A percentile compares a stretch with the other conserved stretches of the same genome.
These are phyloP conservation scores for Tachuris rubrigastra DNA, from an alignment of 2,113 vertebrate species.

Conservation along the genomic window DNA sequence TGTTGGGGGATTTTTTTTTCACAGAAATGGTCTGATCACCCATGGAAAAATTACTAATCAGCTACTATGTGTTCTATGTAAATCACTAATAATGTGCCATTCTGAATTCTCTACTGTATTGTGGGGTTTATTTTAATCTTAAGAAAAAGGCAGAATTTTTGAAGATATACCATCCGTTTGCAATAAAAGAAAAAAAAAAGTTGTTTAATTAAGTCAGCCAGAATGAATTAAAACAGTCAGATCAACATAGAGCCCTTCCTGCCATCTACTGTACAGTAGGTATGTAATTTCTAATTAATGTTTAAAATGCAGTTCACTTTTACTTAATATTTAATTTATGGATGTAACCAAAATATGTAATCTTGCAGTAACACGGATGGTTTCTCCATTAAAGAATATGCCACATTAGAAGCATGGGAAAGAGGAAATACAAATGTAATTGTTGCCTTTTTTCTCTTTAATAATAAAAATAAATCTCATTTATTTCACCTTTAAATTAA, in stretches of 20 bases:
- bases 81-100: neutral
- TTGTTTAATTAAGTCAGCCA: conserved; percentile 42
- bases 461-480: conserved; percentile 55
- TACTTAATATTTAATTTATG: conserved; percentile 72
- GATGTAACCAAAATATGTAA: conserved; percentile 46
- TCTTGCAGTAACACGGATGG: neutral
- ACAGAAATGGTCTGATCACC: neutral
- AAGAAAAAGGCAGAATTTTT: neutral
- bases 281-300: conserved; percentile 65
- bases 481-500: conserved; percentile 58
- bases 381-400: conserved; percentile 35
- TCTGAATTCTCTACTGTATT: neutral
- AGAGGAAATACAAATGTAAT: conserved; percentile 26
- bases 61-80: neutral
- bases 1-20: neutral
- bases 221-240: conserved; percentile 51
- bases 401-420: conserved; percentile 4
- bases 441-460: conserved; percentile 27
- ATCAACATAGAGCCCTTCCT: conserved; percentile 32
- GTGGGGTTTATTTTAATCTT: neutral
- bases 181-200: neutral
- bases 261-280: neutral
- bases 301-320: conserved; percentile 67
- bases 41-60: neutral
- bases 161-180: neutral